Evolutionary conservation across 2,113 vertebrate species (phyloP), one percentile per base, ranked within the genome.

Genomic region (Cyphomyrus plagiostoma): DNA sequence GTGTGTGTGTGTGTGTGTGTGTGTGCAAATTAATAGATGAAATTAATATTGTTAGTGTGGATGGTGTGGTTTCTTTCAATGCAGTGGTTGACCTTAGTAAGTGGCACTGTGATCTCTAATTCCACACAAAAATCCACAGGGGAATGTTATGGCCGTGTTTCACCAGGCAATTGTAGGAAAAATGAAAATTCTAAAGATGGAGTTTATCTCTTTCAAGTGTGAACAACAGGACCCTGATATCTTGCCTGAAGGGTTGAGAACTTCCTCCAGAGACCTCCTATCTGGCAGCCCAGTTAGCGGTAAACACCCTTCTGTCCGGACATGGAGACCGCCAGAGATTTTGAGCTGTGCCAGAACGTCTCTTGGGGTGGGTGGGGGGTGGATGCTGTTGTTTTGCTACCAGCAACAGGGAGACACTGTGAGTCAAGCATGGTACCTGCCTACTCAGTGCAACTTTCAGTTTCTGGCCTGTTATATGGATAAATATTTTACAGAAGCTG

Each of bases 131-230:
- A 56, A 89, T 30, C 88, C 56, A 89, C 84, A 35, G 35, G 85
- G 88, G 70, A 85, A 11, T 46, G 82, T 83, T 21, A 42, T 58
- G 30, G 7, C 6, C 19, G 46, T 23, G 42, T 52, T 13, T 23
- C 30, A 58, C 52, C 90, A 10, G 53, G 45, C 50, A 86, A 35
- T 30, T 80, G 77, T 86, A 45, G 56, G 86, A 89, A 58, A 85
- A 53, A n/a, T n/a, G n/a, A n/a, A n/a, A n/a, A n/a, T n/a, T n/a
- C n/a, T n/a, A n/a, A n/a, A n/a, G n/a, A n/a, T n/a, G n/a, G n/a
- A n/a, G n/a, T n/a, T 91, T 77, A 66, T 82, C 42, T 30, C 82
- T 70, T 45, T 85, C 21, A 42, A 87, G 85, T 42, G 77, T n/a
- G 53, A 48, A 19, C 35, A 13, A 62, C 19, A 74, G 46, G 46